phyloP scores from a whole-genome alignment of 2,797 vertebrate genomes.

The Characodon lateralis region DNA sequence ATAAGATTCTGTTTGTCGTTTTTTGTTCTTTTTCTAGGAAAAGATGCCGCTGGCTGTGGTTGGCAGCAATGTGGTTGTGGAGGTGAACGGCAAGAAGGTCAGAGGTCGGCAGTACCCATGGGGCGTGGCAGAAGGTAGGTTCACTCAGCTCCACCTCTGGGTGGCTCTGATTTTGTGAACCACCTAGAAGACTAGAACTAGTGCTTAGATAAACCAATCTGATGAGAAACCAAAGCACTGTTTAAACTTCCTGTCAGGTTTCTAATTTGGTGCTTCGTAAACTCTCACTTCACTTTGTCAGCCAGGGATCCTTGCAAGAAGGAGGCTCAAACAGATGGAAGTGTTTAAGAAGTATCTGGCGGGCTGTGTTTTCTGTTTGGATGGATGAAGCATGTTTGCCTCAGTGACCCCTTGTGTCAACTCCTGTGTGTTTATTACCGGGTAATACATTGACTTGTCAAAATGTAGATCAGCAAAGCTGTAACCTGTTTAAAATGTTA shows the following conservation, averaged over 20 bases:
- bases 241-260: not conserved
- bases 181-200: not conserved
- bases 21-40: slow-evolving; percentile 64
- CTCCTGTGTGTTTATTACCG: slow-evolving; percentile 33
- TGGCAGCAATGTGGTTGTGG: slow-evolving; percentile 84
- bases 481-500: not conserved
- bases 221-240: not conserved
- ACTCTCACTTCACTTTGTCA: slow-evolving; percentile 6
- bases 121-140: slow-evolving; percentile 86
- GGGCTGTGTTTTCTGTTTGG: slow-evolving; percentile 14
- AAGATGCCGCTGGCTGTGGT: slow-evolving; percentile 85
- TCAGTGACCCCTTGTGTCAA: slow-evolving; percentile 12
- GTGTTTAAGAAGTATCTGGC: slow-evolving; percentile 15
- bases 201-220: not conserved
- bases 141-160: slow-evolving; percentile 1
- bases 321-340: not conserved
- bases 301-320: not conserved
- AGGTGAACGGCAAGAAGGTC: slow-evolving; percentile 86
- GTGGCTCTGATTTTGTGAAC: slow-evolving; percentile 3
- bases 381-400: slow-evolving; percentile 40
- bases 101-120: slow-evolving; percentile 86
- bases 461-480: slow-evolving; percentile 16
- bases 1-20: not conserved
- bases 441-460: slow-evolving; percentile 25
- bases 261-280: not conserved